Conservation (phyloP, 2,797 vertebrate species). For the Odontamblyopus lacepedii region DNA sequence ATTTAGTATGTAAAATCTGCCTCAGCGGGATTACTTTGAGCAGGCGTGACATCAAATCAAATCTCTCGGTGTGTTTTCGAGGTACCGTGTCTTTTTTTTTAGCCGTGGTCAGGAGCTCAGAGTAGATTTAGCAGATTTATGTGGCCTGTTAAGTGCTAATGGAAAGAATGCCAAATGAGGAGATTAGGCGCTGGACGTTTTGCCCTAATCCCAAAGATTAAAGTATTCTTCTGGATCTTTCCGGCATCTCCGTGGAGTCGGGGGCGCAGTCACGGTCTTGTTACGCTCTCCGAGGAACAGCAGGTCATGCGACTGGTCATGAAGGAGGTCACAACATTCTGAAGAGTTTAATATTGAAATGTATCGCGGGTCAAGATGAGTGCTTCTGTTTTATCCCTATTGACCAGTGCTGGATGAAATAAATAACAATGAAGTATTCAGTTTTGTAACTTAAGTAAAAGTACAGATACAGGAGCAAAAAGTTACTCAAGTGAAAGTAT, state of each 20-base stretch:
- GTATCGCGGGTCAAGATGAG: too few relatives aligned
- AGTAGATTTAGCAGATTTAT: conserved; percentile 1
- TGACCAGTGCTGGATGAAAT: too few relatives aligned
- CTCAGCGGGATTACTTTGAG: neutral
- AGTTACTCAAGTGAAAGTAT: too few relatives aligned
- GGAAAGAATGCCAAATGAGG: conserved; percentile 53
- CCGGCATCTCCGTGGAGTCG: neutral
- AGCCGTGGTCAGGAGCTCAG: neutral
- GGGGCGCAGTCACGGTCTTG: neutral
- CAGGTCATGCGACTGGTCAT: conserved; percentile 49
- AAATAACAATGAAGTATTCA: too few relatives aligned
- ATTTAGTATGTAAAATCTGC: neutral
- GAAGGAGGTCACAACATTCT: neutral
- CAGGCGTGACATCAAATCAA: neutral
- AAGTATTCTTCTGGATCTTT: conserved; percentile 28
- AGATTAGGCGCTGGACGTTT: conserved; percentile 56
- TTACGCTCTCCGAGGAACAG: conserved; percentile 27
- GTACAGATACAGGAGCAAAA: too few relatives aligned
- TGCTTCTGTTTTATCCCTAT: too few relatives aligned
- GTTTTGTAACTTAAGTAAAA: too few relatives aligned
- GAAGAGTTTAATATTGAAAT: too few relatives aligned
- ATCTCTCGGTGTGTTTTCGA: neutral
- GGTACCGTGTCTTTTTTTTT: neutral
- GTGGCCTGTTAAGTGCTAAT: conserved; percentile 21
- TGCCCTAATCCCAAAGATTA: conserved; percentile 63